Evolutionary conservation across 1,140 invertebrate species (phyloP).

Genomic region (Brachionus rotundiformis): DNA sequence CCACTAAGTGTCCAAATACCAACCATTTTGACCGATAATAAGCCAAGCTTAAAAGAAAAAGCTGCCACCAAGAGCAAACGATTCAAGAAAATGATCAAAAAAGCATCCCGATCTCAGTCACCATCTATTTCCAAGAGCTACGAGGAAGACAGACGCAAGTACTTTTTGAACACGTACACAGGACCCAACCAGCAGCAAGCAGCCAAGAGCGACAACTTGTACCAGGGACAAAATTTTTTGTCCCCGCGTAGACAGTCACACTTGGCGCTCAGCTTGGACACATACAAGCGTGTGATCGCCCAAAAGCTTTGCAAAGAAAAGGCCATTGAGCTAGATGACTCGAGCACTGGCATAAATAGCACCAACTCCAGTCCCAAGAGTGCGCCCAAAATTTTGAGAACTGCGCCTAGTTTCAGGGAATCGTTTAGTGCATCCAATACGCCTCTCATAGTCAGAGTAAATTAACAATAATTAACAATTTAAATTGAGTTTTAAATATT

Average conservation of each 20-base stretch:
- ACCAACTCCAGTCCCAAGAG: neutral
- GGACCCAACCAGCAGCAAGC: neutral
- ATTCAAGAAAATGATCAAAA: conserved; percentile 1
- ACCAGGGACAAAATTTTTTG: conserved; percentile 28
- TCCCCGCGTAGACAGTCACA: conserved; percentile 12
- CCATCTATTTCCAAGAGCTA: conserved; percentile 42
- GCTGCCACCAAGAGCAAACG: neutral
- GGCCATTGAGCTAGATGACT: conserved; percentile 30
- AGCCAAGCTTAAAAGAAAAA: neutral
- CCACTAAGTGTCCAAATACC: neutral
- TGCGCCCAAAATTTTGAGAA: neutral
- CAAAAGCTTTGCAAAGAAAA: conserved; percentile 35
- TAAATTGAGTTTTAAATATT: neutral
- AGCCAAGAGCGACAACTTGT: neutral
- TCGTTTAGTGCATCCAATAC: conserved; percentile 24
- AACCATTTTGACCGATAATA: neutral
- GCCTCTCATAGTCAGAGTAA: conserved; percentile 9
- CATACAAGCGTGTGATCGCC: neutral
- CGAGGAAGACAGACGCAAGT: conserved; percentile 24
- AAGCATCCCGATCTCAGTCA: conserved; percentile 33
- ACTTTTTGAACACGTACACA: conserved; percentile 19
- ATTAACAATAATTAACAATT: neutral
- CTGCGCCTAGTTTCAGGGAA: conserved; percentile 28
- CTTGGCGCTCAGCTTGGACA: conserved; percentile 17
- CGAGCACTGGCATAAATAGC: conserved; percentile 1